Percentiles rank a stretch among this genome's conserved stretches.
Evolutionary conservation across 2,113 vertebrate genomes (phyloP).

Genomic region (Fulmarus glacialis): DNA sequence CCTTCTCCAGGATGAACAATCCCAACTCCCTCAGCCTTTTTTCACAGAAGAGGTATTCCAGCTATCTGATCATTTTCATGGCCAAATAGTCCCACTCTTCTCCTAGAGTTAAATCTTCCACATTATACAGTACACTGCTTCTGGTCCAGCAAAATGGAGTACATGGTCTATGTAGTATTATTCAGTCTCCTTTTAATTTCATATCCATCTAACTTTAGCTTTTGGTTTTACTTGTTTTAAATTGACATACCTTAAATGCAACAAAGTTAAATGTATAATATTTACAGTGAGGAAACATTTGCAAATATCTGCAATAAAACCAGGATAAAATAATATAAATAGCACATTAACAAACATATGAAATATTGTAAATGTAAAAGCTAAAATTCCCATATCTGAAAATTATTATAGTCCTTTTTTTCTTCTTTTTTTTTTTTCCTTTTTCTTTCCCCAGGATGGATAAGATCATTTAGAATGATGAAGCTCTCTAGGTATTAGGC

Average conservation of each 20-base stretch:
- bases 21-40: not conserved
- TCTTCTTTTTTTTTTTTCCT: rapidly evolving
- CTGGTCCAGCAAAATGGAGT: not conserved
- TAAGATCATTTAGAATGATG: not conserved
- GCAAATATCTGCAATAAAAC: not conserved
- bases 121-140: not conserved
- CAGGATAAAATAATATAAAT: not conserved
- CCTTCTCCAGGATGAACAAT: not conserved
- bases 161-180: rapidly evolving
- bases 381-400: not conserved
- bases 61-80: not conserved
- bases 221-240: not conserved
- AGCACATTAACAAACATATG: not conserved
- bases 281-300: not conserved
- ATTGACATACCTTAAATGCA: not conserved
- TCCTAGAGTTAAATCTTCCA: not conserved
- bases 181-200: not conserved
- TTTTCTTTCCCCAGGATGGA: not conserved
- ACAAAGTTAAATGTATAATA: not conserved
- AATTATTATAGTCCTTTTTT: not conserved
- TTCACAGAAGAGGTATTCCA: not conserved
- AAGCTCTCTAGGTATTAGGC: not conserved
- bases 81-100: not conserved
- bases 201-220: not conserved
- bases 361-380: not conserved